Percentiles rank a stretch among this genome's conserved stretches.
Conservation (phyloP, 2,888 invertebrate species). For the Tridacna crocea region DNA sequence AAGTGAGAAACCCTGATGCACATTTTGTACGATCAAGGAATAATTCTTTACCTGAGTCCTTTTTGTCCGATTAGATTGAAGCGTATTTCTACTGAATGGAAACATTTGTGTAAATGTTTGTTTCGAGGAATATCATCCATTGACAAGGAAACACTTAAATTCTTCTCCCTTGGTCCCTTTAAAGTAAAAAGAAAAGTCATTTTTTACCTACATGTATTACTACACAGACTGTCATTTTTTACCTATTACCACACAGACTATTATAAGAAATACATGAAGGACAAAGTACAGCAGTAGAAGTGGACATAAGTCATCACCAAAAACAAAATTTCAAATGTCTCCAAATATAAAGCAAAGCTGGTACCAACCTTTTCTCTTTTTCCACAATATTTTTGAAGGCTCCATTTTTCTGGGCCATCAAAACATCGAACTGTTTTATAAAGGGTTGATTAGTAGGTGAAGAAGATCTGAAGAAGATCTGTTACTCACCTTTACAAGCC, state of each 20-base stretch:
- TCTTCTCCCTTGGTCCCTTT: not conserved
- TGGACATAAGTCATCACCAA: no score
- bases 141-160: constrained; percentile 1
- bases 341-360: no score
- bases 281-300: no score
- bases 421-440: not conserved
- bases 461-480: not conserved
- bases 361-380: no score
- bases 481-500: constrained; percentile 12
- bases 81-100: constrained; percentile 29
- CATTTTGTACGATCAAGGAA: not conserved
- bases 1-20: no score
- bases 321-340: no score
- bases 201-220: not conserved
- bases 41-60: constrained; percentile 24
- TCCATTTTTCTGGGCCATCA: not conserved
- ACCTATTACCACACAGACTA: no score
- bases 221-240: no score
- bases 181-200: not conserved
- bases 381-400: not conserved
- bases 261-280: no score
- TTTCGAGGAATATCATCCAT: constrained; percentile 32
- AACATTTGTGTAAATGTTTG: constrained; percentile 29
- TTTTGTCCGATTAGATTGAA: constrained; percentile 27
- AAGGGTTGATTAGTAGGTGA: not conserved